These are phyloP conservation scores for Archivesica marissinica DNA, from an alignment of 1,140 invertebrate species.

Conservation along the genomic window DNA sequence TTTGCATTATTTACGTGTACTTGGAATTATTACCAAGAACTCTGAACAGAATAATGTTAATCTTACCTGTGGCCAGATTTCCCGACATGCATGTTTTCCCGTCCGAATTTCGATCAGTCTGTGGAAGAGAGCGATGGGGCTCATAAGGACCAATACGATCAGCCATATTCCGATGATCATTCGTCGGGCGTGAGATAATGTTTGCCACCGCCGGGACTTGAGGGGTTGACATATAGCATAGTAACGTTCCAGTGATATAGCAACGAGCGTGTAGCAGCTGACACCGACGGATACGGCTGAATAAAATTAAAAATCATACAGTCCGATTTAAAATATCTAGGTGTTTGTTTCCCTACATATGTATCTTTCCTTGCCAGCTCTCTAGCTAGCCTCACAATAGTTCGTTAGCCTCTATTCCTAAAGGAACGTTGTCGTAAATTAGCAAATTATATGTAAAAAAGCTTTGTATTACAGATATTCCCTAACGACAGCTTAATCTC, in stretches of 20 bases:
- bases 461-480: too few species aligned
- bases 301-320: constrained; percentile 79
- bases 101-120: constrained; percentile 86
- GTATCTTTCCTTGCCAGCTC: too few species aligned
- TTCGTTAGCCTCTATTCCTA: too few species aligned
- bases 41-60: neutral
- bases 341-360: too few species aligned
- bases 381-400: too few species aligned
- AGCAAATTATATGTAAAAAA: too few species aligned
- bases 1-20: too few species aligned
- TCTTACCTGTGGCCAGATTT: constrained; percentile 72
- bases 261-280: constrained; percentile 94
- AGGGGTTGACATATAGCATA: constrained; percentile 95
- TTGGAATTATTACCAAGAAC: too few species aligned
- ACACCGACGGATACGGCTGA: constrained; percentile 93
- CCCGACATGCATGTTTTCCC: constrained; percentile 72
- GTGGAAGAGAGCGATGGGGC: constrained; percentile 89
- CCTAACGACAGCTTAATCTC: too few species aligned
- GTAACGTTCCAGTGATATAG: constrained; percentile 94
- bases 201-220: constrained; percentile 90
- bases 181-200: constrained; percentile 93
- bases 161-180: constrained; percentile 81
- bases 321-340: too few species aligned
- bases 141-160: constrained; percentile 79
- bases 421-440: too few species aligned